These are phyloP conservation scores for Erpetoichthys calabaricus DNA, from an alignment of 2,797 vertebrate species.

Conservation along the genomic window DNA sequence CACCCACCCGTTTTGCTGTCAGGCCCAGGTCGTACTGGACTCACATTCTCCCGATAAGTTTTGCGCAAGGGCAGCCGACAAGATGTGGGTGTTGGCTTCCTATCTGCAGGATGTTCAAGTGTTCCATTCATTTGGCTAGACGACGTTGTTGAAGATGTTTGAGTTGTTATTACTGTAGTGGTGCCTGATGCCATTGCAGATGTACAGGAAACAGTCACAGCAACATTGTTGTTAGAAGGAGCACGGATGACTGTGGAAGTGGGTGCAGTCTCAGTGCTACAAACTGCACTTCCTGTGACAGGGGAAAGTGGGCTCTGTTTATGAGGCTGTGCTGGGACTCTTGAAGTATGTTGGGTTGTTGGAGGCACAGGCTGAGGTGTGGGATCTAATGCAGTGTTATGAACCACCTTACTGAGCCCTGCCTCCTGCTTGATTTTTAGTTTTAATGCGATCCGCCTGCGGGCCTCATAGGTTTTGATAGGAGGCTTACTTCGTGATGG, in stretches of 20 bases:
- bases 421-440: slow-evolving; percentile 93
- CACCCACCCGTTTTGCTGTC: not conserved
- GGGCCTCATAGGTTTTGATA: slow-evolving; percentile 88
- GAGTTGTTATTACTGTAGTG: slow-evolving; percentile 27
- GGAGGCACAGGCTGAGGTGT: slow-evolving; percentile 15
- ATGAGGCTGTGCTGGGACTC: slow-evolving; percentile 6
- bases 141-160: slow-evolving; percentile 23
- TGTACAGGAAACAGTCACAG: slow-evolving; percentile 23
- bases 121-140: slow-evolving; percentile 70
- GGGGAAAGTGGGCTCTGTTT: not conserved
- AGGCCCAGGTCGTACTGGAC: slow-evolving; percentile 43
- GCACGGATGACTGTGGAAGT: slow-evolving; percentile 43
- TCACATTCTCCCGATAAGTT: slow-evolving; percentile 74
- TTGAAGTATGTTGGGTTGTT: slow-evolving; percentile 20
- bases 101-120: slow-evolving; percentile 49
- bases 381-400: slow-evolving; percentile 85
- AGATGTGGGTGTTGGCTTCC: slow-evolving; percentile 43
- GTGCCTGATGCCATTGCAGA: slow-evolving; percentile 20
- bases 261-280: not conserved
- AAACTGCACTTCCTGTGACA: too few relatives aligned
- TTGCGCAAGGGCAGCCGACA: slow-evolving; percentile 77
- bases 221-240: slow-evolving; percentile 26
- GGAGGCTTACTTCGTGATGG: slow-evolving; percentile 72
- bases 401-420: slow-evolving; percentile 80
- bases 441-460: slow-evolving; percentile 78